Conservation (phyloP, 2,113 vertebrate genomes). For the Tragelaphus imberbis region DNA sequence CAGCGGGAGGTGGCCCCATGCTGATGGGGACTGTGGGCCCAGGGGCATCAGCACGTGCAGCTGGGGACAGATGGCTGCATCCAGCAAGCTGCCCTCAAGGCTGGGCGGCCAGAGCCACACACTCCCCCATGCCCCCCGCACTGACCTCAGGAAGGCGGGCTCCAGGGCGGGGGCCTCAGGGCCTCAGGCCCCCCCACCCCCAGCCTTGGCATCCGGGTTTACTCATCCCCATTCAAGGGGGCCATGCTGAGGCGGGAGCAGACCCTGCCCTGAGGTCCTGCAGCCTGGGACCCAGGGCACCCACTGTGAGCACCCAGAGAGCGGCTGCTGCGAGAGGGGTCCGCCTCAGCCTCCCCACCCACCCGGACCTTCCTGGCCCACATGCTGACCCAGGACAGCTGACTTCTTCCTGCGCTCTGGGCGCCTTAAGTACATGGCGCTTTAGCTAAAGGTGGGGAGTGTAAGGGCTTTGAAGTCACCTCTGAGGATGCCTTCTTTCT, state of each 20-base stretch:
- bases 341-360: neutral
- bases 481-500: neutral
- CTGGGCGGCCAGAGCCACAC: neutral
- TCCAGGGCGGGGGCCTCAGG: rapidly evolving
- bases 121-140: rapidly evolving
- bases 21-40: neutral
- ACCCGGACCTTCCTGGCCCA: neutral
- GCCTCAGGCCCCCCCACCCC: neutral
- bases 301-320: neutral
- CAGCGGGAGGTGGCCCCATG: neutral
- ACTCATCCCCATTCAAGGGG: neutral
- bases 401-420: neutral
- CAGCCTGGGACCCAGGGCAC: neutral
- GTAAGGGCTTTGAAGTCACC: neutral
- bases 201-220: neutral
- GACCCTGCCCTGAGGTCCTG: neutral
- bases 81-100: neutral
- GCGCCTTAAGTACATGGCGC: neutral
- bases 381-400: rapidly evolving
- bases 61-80: rapidly evolving
- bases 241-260: rapidly evolving
- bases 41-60: neutral
- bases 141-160: neutral
- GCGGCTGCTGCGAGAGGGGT: rapidly evolving
- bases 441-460: neutral